phyloP scores from a whole-genome alignment of 2,888 invertebrate species.

The Notodonta dromedarius region DNA sequence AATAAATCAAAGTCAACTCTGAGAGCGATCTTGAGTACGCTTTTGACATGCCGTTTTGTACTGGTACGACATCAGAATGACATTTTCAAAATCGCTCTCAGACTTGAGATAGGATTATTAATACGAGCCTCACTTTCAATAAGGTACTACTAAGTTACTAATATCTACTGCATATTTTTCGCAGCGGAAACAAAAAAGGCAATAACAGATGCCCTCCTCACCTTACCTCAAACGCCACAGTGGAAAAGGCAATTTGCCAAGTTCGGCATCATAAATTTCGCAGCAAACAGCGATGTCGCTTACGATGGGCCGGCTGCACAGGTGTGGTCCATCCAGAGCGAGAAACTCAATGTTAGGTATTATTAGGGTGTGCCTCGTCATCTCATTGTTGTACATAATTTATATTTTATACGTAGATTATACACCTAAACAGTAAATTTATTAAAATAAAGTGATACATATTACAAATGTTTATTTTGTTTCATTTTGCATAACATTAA shows the following conservation, averaged over 20 bases:
- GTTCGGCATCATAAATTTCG: slow-evolving; percentile 80
- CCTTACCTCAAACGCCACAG: slow-evolving; percentile 58
- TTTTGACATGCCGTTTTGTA: too few relatives aligned
- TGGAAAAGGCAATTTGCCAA: slow-evolving; percentile 75
- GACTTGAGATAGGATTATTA: too few relatives aligned
- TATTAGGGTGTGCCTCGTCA: slow-evolving; percentile 74
- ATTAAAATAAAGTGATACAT: slow-evolving; percentile 19
- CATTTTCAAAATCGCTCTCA: too few relatives aligned
- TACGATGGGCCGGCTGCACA: slow-evolving; percentile 81
- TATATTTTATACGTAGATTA: slow-evolving; percentile 77
- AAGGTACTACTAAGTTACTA: neutral
- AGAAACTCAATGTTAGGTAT: slow-evolving; percentile 81
- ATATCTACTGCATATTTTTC: slow-evolving; percentile 38
- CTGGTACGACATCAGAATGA: too few relatives aligned
- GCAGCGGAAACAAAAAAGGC: slow-evolving; percentile 68
- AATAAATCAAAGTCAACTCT: too few relatives aligned
- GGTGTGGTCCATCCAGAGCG: slow-evolving; percentile 75
- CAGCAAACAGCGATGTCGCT: slow-evolving; percentile 68
- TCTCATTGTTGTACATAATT: slow-evolving; percentile 70
- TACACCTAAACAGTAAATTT: slow-evolving; percentile 58
- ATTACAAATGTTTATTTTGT: slow-evolving; percentile 6
- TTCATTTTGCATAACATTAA: neutral
- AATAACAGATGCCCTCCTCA: slow-evolving; percentile 70
- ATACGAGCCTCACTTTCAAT: too few relatives aligned
- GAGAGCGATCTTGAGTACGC: too few relatives aligned